phyloP scores from a whole-genome alignment of 2,888 invertebrate species.

The Epinotia demarniana region DNA sequence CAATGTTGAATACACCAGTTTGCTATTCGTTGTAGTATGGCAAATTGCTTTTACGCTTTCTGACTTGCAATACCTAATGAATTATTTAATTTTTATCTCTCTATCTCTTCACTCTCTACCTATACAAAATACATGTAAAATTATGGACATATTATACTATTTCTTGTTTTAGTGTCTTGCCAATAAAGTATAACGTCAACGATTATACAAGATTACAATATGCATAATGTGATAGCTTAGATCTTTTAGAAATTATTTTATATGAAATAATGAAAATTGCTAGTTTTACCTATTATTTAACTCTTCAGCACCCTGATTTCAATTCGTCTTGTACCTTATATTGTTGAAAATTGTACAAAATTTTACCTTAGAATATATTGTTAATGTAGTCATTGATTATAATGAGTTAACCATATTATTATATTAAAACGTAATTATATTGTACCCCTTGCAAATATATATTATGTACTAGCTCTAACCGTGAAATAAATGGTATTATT shows the following conservation, averaged over 20 bases:
- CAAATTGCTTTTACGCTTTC: conserved; percentile 72
- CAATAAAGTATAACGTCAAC: conserved; percentile 79
- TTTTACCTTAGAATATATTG: conserved; percentile 65
- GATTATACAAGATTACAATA: conserved; percentile 70
- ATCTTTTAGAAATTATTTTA: conserved; percentile 71
- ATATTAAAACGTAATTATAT: conserved; percentile 59
- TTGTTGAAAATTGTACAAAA: conserved; percentile 77
- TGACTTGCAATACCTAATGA: conserved; percentile 61
- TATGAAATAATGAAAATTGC: conserved; percentile 58
- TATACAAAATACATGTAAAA: conserved; percentile 74
- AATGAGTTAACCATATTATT: conserved; percentile 71
- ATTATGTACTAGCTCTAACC: conserved; percentile 80
- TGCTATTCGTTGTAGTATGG: conserved; percentile 80
- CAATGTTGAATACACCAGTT: conserved; percentile 61
- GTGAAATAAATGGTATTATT: conserved; percentile 80
- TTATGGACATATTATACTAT: conserved; percentile 69
- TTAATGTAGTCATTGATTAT: conserved; percentile 71
- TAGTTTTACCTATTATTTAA: conserved; percentile 65
- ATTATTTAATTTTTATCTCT: conserved; percentile 64
- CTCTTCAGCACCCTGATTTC: conserved; percentile 55
- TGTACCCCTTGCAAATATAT: conserved; percentile 70
- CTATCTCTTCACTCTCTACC: conserved; percentile 75
- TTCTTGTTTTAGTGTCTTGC: conserved; percentile 77
- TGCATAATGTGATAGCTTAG: conserved; percentile 80
- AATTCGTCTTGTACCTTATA: conserved; percentile 54